Percentiles rank a stretch among this genome's conserved stretches.
Conservation (phyloP, 1,140 invertebrate genomes). For the Pseudomyrmex flavicornis region DNA sequence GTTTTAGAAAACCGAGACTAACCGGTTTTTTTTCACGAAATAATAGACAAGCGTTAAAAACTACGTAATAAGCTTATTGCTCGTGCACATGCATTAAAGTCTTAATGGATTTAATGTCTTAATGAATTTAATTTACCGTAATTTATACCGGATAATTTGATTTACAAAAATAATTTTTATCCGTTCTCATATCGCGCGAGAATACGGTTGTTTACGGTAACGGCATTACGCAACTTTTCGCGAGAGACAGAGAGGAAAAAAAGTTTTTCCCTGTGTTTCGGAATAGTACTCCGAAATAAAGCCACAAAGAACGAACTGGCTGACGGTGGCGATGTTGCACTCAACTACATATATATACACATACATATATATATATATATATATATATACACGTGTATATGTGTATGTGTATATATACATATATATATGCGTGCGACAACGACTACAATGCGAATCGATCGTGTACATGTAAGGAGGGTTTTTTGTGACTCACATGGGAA, state of each 20-base stretch:
- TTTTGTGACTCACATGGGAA: conserved; percentile 83
- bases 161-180: conserved; percentile 9
- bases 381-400: too few relatives aligned
- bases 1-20: not conserved
- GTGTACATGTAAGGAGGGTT: conserved; percentile 46
- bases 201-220: conserved; percentile 20
- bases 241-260: conserved; percentile 15
- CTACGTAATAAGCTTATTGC: too few relatives aligned
- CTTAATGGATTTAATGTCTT: too few relatives aligned
- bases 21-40: too few relatives aligned
- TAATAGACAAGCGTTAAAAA: too few relatives aligned
- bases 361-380: too few relatives aligned
- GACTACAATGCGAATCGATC: conserved; percentile 44
- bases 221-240: not conserved
- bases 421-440: conserved; percentile 21
- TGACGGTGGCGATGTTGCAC: conserved; percentile 41
- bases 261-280: conserved; percentile 23
- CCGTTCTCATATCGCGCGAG: not conserved
- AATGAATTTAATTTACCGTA: not conserved
- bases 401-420: too few relatives aligned
- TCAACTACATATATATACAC: conserved; percentile 21
- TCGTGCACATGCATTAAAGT: too few relatives aligned
- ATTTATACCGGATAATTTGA: not conserved
- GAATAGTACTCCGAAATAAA: conserved; percentile 22
- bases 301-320: conserved; percentile 51